Conservation (phyloP, 92 coral and sea anemone species). For the Phymanthus crucifer region DNA sequence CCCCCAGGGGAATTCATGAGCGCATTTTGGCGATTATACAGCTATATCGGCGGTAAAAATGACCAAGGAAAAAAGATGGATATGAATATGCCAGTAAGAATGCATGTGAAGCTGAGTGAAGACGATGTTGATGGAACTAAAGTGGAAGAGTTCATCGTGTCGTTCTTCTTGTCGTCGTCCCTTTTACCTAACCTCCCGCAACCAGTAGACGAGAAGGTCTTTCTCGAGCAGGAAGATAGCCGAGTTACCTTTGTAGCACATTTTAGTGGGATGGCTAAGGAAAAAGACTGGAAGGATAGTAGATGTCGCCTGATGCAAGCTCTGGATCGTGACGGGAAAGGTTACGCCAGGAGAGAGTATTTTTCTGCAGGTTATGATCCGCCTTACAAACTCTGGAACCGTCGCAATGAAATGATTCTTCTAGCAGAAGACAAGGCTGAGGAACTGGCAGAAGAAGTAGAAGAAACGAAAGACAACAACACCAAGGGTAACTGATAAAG, state of each 20-base stretch:
- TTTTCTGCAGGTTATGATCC: conserved; percentile 44
- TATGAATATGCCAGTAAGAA: conserved; percentile 37
- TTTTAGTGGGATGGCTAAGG: conserved; percentile 42
- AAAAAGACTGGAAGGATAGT: conserved; percentile 38
- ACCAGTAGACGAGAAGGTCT: conserved; percentile 31
- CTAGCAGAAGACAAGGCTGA: conserved; percentile 23
- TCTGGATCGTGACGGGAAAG: conserved; percentile 28
- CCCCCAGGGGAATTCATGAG: conserved; percentile 33
- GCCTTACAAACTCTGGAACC: conserved; percentile 32
- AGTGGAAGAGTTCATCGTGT: conserved; percentile 14
- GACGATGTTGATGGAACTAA: conserved; percentile 40
- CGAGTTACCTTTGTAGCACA: conserved; percentile 17
- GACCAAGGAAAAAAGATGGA: conserved; percentile 39
- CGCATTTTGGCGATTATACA: conserved; percentile 34
- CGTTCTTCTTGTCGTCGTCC: conserved; percentile 24
- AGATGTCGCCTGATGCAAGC: conserved; percentile 13
- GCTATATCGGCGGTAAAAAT: conserved; percentile 43
- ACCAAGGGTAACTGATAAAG: neutral
- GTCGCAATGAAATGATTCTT: conserved; percentile 36
- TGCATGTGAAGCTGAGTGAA: conserved; percentile 20
- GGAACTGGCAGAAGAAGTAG: conserved; percentile 3
- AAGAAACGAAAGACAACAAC: neutral
- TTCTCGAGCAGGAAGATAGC: conserved; percentile 22
- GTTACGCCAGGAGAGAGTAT: conserved; percentile 9
- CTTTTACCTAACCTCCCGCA: conserved; percentile 30